Evolutionary conservation across 64 coral and sea anemone species (phyloP).

Genomic region (Porites lutea): DNA sequence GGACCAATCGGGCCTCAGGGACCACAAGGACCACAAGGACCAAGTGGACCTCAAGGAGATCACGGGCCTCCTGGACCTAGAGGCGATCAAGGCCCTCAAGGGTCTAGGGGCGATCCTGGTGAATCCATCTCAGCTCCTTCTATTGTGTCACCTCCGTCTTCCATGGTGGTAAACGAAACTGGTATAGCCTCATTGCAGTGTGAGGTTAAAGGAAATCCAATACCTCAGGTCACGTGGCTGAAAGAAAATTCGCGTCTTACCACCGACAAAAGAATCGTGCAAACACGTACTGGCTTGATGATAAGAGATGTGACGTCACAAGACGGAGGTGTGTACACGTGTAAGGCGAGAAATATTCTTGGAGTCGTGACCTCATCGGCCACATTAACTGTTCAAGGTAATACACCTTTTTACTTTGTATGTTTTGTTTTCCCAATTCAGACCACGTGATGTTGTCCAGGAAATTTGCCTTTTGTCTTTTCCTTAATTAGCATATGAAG

Average conservation of each 20-base stretch:
- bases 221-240: slow-evolving; percentile 48
- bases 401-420: not conserved
- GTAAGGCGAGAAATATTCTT: not conserved
- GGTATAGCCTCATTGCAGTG: slow-evolving; percentile 44
- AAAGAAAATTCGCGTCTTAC: slow-evolving; percentile 30
- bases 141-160: slow-evolving; percentile 10
- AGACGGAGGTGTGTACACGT: slow-evolving; percentile 36
- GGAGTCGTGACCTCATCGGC: not conserved
- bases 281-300: not conserved
- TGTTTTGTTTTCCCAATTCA: not conserved
- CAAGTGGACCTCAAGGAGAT: not conserved
- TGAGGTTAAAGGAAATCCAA: slow-evolving; percentile 57
- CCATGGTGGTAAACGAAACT: slow-evolving; percentile 28
- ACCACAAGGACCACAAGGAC: not conserved
- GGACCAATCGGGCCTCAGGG: not conserved
- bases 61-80: slow-evolving; percentile 26
- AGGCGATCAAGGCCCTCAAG: slow-evolving; percentile 22
- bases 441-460: not conserved
- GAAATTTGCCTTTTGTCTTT: too few species aligned
- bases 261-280: not conserved
- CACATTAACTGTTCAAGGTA: not conserved
- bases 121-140: slow-evolving; percentile 36
- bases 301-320: not conserved
- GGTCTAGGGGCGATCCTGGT: slow-evolving; percentile 23
- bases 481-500: too few species aligned